These are phyloP conservation scores for Drosophila cardini DNA, from an alignment of 1,140 invertebrate species.

Conservation along the genomic window DNA sequence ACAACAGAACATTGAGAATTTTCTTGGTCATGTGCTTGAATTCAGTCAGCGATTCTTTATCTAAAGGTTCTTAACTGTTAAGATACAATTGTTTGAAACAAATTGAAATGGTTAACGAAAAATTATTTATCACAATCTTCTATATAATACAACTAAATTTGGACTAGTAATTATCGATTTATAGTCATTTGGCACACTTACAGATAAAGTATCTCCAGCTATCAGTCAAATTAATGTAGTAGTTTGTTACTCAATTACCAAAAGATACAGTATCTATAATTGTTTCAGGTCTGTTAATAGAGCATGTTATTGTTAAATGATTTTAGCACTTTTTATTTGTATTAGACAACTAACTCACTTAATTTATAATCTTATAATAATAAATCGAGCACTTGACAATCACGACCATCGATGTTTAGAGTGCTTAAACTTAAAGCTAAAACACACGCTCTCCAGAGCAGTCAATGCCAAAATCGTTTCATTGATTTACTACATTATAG, in stretches of 20 bases:
- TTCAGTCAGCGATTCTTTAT: slow-evolving; percentile 4
- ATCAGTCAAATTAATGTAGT: neutral
- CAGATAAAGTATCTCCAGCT: slow-evolving; percentile 3
- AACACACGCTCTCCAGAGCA: neutral
- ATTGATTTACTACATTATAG: slow-evolving; percentile 5
- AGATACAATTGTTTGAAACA: neutral
- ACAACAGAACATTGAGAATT: neutral
- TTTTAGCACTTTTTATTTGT: too few species aligned
- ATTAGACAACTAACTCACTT: slow-evolving; percentile 2
- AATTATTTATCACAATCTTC: too few species aligned
- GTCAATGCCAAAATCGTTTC: neutral
- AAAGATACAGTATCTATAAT: neutral
- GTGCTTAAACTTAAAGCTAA: neutral
- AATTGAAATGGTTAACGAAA: neutral
- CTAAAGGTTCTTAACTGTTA: neutral
- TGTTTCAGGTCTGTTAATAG: neutral
- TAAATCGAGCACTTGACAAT: slow-evolving; percentile 3
- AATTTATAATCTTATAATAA: slow-evolving; percentile 7
- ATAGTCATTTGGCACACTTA: neutral
- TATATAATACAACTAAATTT: neutral
- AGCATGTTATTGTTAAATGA: slow-evolving; percentile 14
- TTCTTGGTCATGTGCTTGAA: slow-evolving; percentile 18
- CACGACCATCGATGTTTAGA: neutral
- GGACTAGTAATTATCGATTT: neutral
- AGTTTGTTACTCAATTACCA: neutral